These are phyloP conservation scores for Macrotus californicus DNA, from an alignment of 2,113 vertebrate species.

Conservation along the genomic window DNA sequence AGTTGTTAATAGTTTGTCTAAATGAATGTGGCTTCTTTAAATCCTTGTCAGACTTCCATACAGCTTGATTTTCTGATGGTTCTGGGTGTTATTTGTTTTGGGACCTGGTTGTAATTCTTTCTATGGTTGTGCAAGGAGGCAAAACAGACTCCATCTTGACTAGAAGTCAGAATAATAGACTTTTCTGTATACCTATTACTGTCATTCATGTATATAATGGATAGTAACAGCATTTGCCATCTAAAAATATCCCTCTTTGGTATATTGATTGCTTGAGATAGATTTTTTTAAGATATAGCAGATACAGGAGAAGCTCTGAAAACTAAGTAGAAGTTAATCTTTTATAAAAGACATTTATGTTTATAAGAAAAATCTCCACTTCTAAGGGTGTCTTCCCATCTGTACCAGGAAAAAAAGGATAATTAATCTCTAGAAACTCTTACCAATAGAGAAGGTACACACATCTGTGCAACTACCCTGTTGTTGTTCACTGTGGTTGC, in stretches of 20 bases:
- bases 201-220: neutral
- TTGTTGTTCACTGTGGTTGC: neutral
- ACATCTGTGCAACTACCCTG: neutral
- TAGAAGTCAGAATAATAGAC: neutral
- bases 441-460: neutral
- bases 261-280: neutral
- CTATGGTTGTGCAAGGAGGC: no score
- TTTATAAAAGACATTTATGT: neutral
- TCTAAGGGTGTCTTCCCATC: neutral
- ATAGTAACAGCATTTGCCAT: neutral
- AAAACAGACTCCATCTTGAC: no score
- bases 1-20: no score
- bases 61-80: no score
- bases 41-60: no score
- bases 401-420: neutral
- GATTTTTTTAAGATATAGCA: neutral
- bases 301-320: neutral
- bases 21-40: no score
- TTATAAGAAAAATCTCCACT: neutral
- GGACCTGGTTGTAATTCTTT: no score
- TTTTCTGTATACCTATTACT: neutral
- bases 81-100: no score
- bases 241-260: neutral
- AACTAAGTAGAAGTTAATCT: neutral
- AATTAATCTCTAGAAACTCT: neutral